Conservation (phyloP, 1,140 invertebrate genomes). For the Meteorus sp. region DNA sequence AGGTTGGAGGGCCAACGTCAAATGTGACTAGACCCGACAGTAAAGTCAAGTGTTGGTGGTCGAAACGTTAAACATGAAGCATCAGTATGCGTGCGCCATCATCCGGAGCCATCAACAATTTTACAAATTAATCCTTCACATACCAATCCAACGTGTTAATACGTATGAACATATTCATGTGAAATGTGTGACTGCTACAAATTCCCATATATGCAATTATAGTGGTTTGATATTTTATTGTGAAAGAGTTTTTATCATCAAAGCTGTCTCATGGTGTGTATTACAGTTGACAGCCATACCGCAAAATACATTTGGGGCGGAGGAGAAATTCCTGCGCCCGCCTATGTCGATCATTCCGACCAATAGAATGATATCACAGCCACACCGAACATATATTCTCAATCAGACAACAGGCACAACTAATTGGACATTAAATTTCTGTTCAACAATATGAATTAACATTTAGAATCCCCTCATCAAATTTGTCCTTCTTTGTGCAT, state of each 20-base stretch:
- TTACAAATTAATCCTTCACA: constrained; percentile 33
- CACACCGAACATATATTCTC: background rate
- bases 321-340: constrained; percentile 43
- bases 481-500: too few relatives aligned
- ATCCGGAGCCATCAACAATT: constrained; percentile 35
- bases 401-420: too few relatives aligned
- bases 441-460: too few relatives aligned
- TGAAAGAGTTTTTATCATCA: background rate
- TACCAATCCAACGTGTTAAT: constrained; percentile 20
- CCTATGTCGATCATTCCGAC: constrained; percentile 40
- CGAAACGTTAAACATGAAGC: constrained; percentile 23
- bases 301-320: constrained; percentile 42
- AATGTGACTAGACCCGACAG: constrained; percentile 51
- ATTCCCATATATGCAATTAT: background rate
- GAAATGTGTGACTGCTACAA: background rate
- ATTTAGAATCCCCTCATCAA: too few relatives aligned
- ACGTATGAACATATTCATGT: background rate
- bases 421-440: constrained; percentile 27
- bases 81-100: constrained; percentile 30
- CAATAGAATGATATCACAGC: constrained; percentile 40
- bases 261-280: background rate
- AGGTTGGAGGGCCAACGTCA: constrained; percentile 52
- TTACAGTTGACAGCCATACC: constrained; percentile 42
- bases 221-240: background rate
- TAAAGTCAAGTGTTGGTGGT: constrained; percentile 50